A percentile compares a stretch with the other conserved stretches of the same genome.
Conservation (phyloP, 2,113 vertebrate species). For the Poeciliopsis prolifica region DNA sequence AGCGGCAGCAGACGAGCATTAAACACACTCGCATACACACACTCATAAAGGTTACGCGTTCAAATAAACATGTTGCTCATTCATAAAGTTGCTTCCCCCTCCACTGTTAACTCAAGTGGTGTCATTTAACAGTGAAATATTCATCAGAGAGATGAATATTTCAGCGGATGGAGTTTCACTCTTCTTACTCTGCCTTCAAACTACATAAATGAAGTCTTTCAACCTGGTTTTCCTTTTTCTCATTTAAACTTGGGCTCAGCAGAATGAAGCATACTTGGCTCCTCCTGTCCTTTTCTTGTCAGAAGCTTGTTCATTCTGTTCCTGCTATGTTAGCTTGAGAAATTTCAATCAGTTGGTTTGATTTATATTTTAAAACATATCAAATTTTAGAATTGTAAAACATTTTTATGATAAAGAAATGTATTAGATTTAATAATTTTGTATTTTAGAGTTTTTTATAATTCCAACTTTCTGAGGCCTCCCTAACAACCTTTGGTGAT, state of each 20-base stretch:
- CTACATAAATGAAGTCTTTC: too few species aligned
- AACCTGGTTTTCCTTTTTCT: neutral
- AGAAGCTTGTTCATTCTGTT: too few species aligned
- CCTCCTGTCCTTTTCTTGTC: too few species aligned
- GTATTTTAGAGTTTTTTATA: too few species aligned
- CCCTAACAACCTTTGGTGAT: too few species aligned
- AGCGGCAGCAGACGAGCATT: constrained; percentile 47
- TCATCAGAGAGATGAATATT: constrained; percentile 1
- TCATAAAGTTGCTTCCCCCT: constrained; percentile 36
- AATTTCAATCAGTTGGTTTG: too few species aligned
- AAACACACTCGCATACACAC: constrained; percentile 36
- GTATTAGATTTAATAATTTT: too few species aligned
- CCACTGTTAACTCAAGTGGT: constrained; percentile 15
- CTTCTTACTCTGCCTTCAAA: neutral
- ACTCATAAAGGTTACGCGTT: constrained; percentile 13
- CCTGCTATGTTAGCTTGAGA: too few species aligned
- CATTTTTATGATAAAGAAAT: too few species aligned
- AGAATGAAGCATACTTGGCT: neutral
- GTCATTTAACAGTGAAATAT: constrained; percentile 48
- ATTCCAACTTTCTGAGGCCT: too few species aligned
- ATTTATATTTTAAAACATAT: too few species aligned
- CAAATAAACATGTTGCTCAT: constrained; percentile 21
- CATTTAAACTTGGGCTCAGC: neutral
- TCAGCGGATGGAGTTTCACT: neutral
- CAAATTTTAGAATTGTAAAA: too few species aligned